Conservation (phyloP, 2,113 vertebrate species). For the Coturnix japonica region DNA sequence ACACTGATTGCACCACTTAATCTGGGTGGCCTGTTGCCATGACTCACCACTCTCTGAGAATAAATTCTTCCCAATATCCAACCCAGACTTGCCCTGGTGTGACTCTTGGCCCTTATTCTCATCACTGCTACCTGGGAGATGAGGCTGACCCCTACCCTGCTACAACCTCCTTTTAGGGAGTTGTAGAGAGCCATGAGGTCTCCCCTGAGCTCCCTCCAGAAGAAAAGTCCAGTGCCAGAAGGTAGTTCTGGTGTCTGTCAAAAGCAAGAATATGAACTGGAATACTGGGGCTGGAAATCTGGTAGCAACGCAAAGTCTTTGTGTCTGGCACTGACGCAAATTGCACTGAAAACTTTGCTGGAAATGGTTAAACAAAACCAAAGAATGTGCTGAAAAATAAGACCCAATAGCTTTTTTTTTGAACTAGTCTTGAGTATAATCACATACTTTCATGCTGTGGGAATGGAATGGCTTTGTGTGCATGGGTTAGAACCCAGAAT, state of each 20-base stretch:
- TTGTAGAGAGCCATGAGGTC: too few relatives aligned
- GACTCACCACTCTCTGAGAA: background rate
- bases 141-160: too few relatives aligned
- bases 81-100: background rate
- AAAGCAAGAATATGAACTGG: accelerated
- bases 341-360: accelerated
- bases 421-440: accelerated
- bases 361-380: background rate
- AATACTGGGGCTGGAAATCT: accelerated
- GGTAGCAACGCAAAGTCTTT: background rate
- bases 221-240: background rate
- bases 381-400: background rate
- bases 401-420: background rate
- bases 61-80: background rate
- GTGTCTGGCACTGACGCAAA: background rate
- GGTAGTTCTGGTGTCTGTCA: accelerated
- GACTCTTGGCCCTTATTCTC: too few relatives aligned
- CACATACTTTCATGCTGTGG: accelerated
- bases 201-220: too few relatives aligned
- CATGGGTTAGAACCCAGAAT: background rate
- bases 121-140: too few relatives aligned
- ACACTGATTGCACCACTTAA: background rate
- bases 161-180: too few relatives aligned
- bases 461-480: background rate
- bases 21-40: background rate